Evolutionary conservation across 2,113 vertebrate species (phyloP).

Genomic region (Toxostoma redivivum): DNA sequence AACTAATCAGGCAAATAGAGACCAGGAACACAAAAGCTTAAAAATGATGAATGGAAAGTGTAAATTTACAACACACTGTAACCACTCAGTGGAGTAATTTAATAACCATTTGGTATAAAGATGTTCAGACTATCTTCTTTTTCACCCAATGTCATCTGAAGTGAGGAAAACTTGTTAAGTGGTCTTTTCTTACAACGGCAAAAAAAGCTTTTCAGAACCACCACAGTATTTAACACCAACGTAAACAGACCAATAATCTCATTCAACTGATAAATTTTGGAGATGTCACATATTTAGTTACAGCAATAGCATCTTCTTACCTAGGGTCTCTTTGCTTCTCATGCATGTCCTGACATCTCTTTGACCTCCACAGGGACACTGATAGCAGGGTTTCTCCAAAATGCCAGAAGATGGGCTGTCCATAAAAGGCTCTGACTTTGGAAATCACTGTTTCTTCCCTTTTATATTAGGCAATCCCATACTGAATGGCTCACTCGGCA

Average conservation of each 20-base stretch:
- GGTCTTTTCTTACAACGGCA: neutral
- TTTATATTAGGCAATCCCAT: neutral
- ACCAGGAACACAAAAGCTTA: neutral
- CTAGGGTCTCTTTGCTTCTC: neutral
- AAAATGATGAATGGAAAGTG: neutral
- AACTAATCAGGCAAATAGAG: neutral
- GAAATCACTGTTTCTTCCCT: neutral
- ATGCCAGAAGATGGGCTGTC: neutral
- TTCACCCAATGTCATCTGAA: neutral
- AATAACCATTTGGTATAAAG: neutral
- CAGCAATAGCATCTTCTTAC: neutral
- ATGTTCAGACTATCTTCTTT: neutral
- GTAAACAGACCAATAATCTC: neutral
- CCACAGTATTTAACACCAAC: neutral
- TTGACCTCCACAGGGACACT: neutral
- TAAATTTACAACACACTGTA: neutral
- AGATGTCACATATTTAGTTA: neutral
- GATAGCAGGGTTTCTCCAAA: neutral
- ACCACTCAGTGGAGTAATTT: neutral
- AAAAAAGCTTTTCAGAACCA: neutral
- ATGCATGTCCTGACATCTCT: accelerated
- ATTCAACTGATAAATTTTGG: neutral
- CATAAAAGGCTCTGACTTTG: neutral
- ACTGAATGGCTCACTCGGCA: accelerated
- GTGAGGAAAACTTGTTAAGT: neutral